These are phyloP conservation scores for Craterocephalus amniculus DNA, from an alignment of 2,797 vertebrate species.

Conservation along the genomic window DNA sequence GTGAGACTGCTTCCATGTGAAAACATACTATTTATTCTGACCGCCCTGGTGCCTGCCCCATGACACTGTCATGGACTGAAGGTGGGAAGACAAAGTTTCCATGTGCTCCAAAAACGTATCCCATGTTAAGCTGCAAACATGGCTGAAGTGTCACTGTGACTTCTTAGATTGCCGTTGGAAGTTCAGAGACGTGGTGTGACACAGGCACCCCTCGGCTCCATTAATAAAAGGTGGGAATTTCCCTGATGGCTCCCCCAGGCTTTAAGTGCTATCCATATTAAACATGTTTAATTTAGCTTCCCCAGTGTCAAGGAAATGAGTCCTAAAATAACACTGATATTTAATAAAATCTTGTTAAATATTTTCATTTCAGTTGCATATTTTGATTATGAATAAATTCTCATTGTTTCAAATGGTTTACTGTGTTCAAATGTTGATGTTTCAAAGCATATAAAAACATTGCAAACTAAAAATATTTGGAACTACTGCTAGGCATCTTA, in stretches of 20 bases:
- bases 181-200: constrained; percentile 43
- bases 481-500: constrained; percentile 18
- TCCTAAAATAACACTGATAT: background rate
- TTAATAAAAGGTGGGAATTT: constrained; percentile 28
- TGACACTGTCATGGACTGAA: constrained; percentile 8
- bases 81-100: constrained; percentile 49
- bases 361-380: background rate
- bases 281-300: background rate
- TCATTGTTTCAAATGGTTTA: background rate
- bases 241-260: constrained; percentile 1
- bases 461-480: constrained; percentile 36
- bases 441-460: background rate
- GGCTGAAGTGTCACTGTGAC: constrained; percentile 51
- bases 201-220: constrained; percentile 20
- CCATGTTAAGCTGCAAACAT: constrained; percentile 36
- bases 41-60: background rate
- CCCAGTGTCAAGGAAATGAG: background rate
- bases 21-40: constrained; percentile 8
- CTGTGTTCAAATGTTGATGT: background rate
- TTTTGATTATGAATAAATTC: background rate
- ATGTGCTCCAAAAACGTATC: constrained; percentile 37
- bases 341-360: background rate
- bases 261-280: background rate
- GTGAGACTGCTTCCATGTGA: background rate
- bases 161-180: constrained; percentile 21